These are phyloP conservation scores for Tetrao urogallus DNA, from an alignment of 2,113 vertebrate genomes.

Conservation along the genomic window DNA sequence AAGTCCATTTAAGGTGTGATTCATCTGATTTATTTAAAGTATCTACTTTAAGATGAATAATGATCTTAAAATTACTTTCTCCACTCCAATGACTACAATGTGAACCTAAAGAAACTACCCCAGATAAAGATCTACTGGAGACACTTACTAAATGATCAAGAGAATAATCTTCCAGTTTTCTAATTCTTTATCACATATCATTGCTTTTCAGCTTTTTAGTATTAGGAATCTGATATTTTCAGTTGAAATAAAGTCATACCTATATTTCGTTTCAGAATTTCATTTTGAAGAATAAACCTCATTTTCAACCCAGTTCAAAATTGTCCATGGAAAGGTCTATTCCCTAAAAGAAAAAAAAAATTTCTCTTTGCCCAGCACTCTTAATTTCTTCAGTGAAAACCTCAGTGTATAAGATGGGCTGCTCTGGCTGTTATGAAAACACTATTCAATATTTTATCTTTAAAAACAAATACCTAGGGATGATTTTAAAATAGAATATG, in stretches of 20 bases:
- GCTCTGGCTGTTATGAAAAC: background rate
- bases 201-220: background rate
- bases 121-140: background rate
- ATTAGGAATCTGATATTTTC: background rate
- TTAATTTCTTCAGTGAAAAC: background rate
- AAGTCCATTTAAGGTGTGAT: background rate
- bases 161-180: background rate
- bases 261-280: background rate
- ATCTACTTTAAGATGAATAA: background rate
- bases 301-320: background rate
- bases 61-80: background rate
- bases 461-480: background rate
- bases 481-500: background rate
- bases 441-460: background rate
- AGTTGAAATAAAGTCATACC: background rate
- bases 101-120: background rate
- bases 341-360: background rate
- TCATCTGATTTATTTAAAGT: constrained; percentile 15
- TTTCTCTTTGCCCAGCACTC: background rate
- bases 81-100: background rate
- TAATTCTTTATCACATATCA: background rate
- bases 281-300: background rate
- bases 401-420: background rate
- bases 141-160: background rate
- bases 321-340: background rate